Evolutionary conservation across 1,140 invertebrate genomes (phyloP), one percentile per base, ranked within the genome.

Genomic region (Formica exsecta): DNA sequence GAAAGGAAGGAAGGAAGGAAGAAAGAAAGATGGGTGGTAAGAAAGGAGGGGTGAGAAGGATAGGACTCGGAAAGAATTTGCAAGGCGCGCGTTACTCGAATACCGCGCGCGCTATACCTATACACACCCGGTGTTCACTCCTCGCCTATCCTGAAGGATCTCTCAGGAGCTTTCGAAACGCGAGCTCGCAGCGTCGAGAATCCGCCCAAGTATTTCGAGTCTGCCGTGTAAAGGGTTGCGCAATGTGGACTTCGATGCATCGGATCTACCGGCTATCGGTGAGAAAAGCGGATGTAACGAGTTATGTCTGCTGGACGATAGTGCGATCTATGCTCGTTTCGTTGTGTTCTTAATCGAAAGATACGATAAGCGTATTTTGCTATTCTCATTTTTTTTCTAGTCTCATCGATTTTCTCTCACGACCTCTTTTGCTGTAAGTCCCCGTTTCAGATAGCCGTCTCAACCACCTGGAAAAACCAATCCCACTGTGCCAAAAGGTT

Each of bases 1-100:
- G n/a, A n/a, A n/a, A n/a, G 51, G n/a, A 65, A 32, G 9, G 29
- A 22, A 76, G 68, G 22, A 38, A 32, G 25, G 9, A 32, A 32
- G 38, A 29, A 41, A 13, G 19, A 44, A 13, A 75, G 65, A 51
- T 4, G 16, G 79, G 22, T 59, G 7, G 41, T 11, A 44, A 44
- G 41, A 48, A 32, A 19, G 25, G n/a, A 44, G 2, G 7, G 29
- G 29, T 71, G 77, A 77, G 62, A 48, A 68, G 81, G 74, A 59
- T 51, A 79, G 73, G 71, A 88, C 85, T 89, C 83, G 87, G 80
- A 90, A 87, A 90, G 86, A 89, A 87, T 91, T 88, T 85, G 79
- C 76, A 81, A 86, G 74, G 70, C 61, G 81, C 80, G 70, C 86
- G 85, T 85, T 80, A 51, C 74, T 89, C 73, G 86, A 90, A 86